phyloP scores from a whole-genome alignment of 2,797 vertebrate species.

The Neomorphus geoffroyi region DNA sequence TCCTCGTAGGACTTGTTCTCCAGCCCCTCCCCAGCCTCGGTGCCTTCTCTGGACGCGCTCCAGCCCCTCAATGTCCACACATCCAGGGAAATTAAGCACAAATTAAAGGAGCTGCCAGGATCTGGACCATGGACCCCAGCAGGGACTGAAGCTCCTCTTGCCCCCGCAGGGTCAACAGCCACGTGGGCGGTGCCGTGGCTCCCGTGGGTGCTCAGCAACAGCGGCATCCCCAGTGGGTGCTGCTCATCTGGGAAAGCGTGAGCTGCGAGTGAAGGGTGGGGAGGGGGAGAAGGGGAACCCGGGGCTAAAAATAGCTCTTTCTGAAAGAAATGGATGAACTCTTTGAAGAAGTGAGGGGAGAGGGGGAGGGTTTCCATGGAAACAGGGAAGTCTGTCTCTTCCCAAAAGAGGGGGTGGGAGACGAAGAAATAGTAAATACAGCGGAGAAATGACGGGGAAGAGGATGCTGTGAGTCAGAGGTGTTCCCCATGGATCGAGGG shows the following conservation, averaged over 20 bases:
- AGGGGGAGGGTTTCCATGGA: slow-evolving; percentile 70
- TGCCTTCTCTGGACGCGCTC: too few relatives aligned
- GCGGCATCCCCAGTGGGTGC: not conserved
- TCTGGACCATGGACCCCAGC: not conserved
- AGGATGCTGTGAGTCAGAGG: not conserved
- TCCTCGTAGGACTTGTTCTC: too few relatives aligned
- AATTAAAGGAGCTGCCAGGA: not conserved
- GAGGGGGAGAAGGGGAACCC: slow-evolving; percentile 58
- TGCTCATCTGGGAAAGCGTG: slow-evolving; percentile 12
- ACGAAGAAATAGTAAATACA: slow-evolving; percentile 72
- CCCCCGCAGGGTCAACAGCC: rapidly evolving
- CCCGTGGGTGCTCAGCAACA: not conserved
- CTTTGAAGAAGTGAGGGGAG: slow-evolving; percentile 59
- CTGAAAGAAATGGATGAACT: slow-evolving; percentile 65
- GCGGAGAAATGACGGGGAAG: not conserved
- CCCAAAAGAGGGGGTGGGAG: slow-evolving; percentile 57
- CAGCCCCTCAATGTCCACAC: too few relatives aligned
- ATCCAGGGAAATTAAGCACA: not conserved
- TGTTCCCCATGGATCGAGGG: not conserved
- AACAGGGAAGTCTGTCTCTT: slow-evolving; percentile 64
- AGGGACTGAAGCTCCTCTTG: not conserved
- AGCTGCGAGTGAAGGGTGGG: slow-evolving; percentile 19
- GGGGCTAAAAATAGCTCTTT: slow-evolving; percentile 72
- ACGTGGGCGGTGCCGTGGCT: rapidly evolving
- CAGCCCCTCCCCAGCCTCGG: too few relatives aligned